Evolutionary conservation across 1,140 invertebrate species (phyloP).

Genomic region (Hormaphis cornu): DNA sequence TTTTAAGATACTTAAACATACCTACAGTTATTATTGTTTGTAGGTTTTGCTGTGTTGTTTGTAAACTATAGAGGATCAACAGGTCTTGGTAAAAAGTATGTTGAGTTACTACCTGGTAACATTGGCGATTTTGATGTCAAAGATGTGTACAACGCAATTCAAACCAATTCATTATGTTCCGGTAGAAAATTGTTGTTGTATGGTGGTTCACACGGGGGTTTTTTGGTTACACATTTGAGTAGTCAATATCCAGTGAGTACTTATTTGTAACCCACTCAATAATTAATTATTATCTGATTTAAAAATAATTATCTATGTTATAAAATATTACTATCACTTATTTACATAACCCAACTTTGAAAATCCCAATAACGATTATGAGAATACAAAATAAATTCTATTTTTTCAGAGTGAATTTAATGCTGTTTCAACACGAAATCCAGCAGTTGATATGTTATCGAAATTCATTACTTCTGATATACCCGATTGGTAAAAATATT

Average conservation of each 20-base stretch:
- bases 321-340: too few species aligned
- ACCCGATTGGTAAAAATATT: constrained; percentile 1
- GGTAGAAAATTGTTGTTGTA: constrained; percentile 48
- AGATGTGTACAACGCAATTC: constrained; percentile 58
- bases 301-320: too few species aligned
- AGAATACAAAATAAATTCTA: too few species aligned
- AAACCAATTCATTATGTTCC: constrained; percentile 49
- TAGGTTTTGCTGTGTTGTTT: constrained; percentile 60
- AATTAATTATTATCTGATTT: too few species aligned
- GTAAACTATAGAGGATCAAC: constrained; percentile 83
- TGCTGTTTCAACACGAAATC: constrained; percentile 9
- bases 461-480: background rate
- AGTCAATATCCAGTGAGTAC: constrained; percentile 64
- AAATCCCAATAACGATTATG: too few species aligned
- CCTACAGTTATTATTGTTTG: background rate
- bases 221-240: constrained; percentile 73
- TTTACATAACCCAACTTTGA: too few species aligned
- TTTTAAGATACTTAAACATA: too few species aligned
- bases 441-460: background rate
- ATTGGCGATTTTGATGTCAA: constrained; percentile 70
- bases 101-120: constrained; percentile 62
- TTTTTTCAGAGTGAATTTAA: too few species aligned
- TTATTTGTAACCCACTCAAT: too few species aligned
- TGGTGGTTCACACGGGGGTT: constrained; percentile 88
- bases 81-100: constrained; percentile 65